Base-by-base conservation (phyloP, 2,113 vertebrate genomes). In the Willisornis vidua region DNA sequence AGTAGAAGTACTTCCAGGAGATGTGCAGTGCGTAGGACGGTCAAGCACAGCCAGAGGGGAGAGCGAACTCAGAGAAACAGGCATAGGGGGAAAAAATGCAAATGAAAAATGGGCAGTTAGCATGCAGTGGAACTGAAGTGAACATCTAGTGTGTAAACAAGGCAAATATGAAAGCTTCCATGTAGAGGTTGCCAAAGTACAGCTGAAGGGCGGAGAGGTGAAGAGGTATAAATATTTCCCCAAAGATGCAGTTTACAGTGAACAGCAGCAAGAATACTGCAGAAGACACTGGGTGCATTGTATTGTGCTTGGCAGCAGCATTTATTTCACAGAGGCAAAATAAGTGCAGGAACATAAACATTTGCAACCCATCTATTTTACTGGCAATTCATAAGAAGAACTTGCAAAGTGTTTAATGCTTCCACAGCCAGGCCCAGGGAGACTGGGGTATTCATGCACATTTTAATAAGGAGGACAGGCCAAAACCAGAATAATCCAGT, bases 391-490 rank as follows among this genome's bases (percentile, higher is more conserved):
- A 41, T 75, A 65, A 74, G 52, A 68, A 87, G 81, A 95, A 46
- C 55, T 77, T 80, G 75, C 61, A 74, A 75, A 77, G 67, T 41
- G 67, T 87, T 94, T 96, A 90, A 84, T 46, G 80, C 45, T 75
- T 88, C 80, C 62, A 12, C 57, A 84, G 48, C 14, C 49, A 2
- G 6, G 41, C 54, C 46, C 83, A 52, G 33, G 46, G 57, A 54
- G 4, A 58, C 73, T 33, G 66, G 72, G 29, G 57, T 78, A 65
- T 93, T 90, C 58, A 52, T 2, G 3, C 18, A 33, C 41, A 57
- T 87, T 93, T 97, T 95, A 94, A 85, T 52, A n/a, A 74, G 62
- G 25, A 90, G n/a, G 55, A 89, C 39, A 81, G 24, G 65, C 46
- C 62, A 73, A 72, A 89, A 93, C 45, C 13, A 25, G 67, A 83